Evolutionary conservation across 2,888 invertebrate genomes (phyloP), one percentile per base, ranked within the genome.

Genomic region (Dione juno): DNA sequence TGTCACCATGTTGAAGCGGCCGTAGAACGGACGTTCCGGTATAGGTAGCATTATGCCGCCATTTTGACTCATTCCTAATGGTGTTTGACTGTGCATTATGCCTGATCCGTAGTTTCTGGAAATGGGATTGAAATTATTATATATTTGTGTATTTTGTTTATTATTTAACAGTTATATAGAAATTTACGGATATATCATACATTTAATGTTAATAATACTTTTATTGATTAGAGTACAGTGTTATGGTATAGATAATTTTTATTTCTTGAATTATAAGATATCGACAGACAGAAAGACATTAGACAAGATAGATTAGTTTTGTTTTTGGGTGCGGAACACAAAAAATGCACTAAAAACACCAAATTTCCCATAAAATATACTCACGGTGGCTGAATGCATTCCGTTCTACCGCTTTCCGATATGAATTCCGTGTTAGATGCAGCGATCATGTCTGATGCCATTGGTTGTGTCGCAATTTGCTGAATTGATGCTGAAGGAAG

Each of bases 41-140:
- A 81, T 72, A 0, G 81, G 77, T 16, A 82, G 75, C 72, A 83
- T 74, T 41, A 84, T 71, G 6, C 81, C 82, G 71, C 81, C 82
- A 70, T 82, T 82, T 57, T 80, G 83, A 45, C 75, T 79, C 21
- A 75, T 74, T 0, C 75, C 70, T 67, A 81, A 63, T 7, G 75
- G 73, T 1, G 77, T 67, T 69, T 79, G 80, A 43, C 75, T 79
- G 74, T 78, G 81, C n/a, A 81, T 72, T 28, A 80, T 74, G 0
- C 76, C 70, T 0, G 76, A 43, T 1, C 79, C 69, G 69, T 75
- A 81, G 66, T 78, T 80, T 14, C 82, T 83, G 50, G 16, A 67
- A 70, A 59, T 13, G 16, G 40, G 14, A n/a, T 7, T 3, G 2
- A 1, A 37, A 48, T 19, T 28, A 3, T 11, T 45, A 8, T 5